phyloP scores from a whole-genome alignment of 1,140 invertebrate genomes.

The Hestina assimilis region DNA sequence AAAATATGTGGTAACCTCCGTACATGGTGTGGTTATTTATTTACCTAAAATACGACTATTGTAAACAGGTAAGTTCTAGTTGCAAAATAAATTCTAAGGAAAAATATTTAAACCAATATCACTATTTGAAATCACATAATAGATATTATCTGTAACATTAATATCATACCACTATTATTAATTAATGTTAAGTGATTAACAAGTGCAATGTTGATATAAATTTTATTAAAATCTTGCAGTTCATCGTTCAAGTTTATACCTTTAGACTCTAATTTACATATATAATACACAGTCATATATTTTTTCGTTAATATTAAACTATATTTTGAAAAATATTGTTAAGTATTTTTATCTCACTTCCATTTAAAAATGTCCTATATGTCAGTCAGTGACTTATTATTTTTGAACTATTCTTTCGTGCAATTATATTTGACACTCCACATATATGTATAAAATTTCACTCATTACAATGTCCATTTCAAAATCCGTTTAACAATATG shows the following conservation, averaged over 20 bases:
- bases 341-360: constrained; percentile 1
- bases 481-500: too few species aligned
- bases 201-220: constrained; percentile 1
- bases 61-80: constrained; percentile 10
- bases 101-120: constrained; percentile 14
- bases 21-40: neutral
- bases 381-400: neutral
- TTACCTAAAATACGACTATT: constrained; percentile 2
- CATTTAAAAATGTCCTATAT: neutral
- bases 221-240: constrained; percentile 3
- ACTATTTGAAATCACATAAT: constrained; percentile 24
- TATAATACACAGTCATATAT: constrained; percentile 15
- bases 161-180: constrained; percentile 22
- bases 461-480: too few species aligned
- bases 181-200: constrained; percentile 16
- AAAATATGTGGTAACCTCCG: neutral
- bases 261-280: constrained; percentile 11
- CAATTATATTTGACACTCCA: neutral
- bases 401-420: constrained; percentile 1
- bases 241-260: neutral
- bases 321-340: constrained; percentile 5
- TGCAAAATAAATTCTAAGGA: constrained; percentile 8
- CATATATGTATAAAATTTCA: too few species aligned
- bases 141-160: constrained; percentile 17
- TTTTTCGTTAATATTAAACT: neutral